A percentile compares a stretch with the other conserved stretches of the same genome.
These are phyloP conservation scores for Drosophila sulfurigaster DNA, from an alignment of 1,140 invertebrate genomes.

Conservation along the genomic window DNA sequence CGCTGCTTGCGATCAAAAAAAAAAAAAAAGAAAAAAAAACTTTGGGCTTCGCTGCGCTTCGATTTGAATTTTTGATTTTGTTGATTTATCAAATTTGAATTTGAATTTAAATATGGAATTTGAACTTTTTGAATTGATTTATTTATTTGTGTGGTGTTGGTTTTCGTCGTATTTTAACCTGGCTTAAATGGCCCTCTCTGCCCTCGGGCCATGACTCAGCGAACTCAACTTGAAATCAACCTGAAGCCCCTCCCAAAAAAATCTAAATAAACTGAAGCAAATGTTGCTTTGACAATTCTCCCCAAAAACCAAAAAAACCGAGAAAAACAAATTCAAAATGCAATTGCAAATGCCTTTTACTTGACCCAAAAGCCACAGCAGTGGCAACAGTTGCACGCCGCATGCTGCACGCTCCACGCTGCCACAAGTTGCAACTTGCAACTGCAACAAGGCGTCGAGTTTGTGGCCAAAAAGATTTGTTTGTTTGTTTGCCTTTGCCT, in stretches of 20 bases:
- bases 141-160: neutral
- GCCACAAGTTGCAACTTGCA: constrained; percentile 36
- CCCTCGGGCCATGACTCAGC: constrained; percentile 13
- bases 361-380: constrained; percentile 71
- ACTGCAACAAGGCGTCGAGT: constrained; percentile 54
- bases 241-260: constrained; percentile 27
- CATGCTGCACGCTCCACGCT: constrained; percentile 21
- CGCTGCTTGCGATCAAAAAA: constrained; percentile 47
- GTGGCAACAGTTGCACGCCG: constrained; percentile 22
- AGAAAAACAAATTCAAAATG: constrained; percentile 48
- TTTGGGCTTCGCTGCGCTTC: neutral
- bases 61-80: constrained; percentile 4
- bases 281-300: constrained; percentile 66
- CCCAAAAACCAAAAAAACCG: constrained; percentile 17
- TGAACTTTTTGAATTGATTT: constrained; percentile 10
- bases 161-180: neutral
- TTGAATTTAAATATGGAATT: neutral
- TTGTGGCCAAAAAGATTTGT: constrained; percentile 15
- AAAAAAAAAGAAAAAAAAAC: constrained; percentile 33
- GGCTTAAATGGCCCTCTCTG: neutral
- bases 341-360: constrained; percentile 75
- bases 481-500: constrained; percentile 10
- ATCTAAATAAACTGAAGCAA: constrained; percentile 14
- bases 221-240: neutral
- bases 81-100: neutral